Conservation (phyloP, 2,888 invertebrate genomes). For the Agonopterix alstromeriana region DNA sequence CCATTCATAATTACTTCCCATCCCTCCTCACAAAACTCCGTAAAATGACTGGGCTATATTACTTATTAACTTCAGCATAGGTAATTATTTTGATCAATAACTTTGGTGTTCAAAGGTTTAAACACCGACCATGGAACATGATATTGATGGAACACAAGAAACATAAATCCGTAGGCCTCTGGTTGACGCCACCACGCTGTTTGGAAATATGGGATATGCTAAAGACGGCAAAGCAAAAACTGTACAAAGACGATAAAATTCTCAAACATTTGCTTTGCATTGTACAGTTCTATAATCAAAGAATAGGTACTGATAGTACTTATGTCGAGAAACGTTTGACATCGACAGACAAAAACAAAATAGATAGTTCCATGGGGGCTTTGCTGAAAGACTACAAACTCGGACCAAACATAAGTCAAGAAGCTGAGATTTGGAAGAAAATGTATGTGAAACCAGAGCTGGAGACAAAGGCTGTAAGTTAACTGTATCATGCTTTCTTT, state of each 20-base stretch:
- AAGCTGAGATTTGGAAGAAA: constrained; percentile 23
- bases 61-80: no score
- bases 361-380: constrained; percentile 35
- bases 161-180: constrained; percentile 34
- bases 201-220: constrained; percentile 57
- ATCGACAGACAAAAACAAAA: constrained; percentile 30
- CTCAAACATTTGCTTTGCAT: constrained; percentile 47
- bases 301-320: constrained; percentile 11
- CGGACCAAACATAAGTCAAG: constrained; percentile 12
- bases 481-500: constrained; percentile 18
- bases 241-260: constrained; percentile 29
- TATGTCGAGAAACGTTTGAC: constrained; percentile 16
- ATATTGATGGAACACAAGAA: constrained; percentile 48
- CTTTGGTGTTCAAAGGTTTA: constrained; percentile 28
- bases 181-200: constrained; percentile 43
- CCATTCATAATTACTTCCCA: no score
- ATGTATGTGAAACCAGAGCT: constrained; percentile 47
- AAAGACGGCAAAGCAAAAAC: constrained; percentile 31
- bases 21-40: no score
- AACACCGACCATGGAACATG: constrained; percentile 57
- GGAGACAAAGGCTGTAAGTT: constrained; percentile 18
- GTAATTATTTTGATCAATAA: no score
- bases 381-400: constrained; percentile 32
- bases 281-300: constrained; percentile 34
- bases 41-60: no score